Evolutionary conservation across 1,140 invertebrate species (phyloP), one percentile per base, ranked within the genome.

Genomic region (Latrodectus geometricus): DNA sequence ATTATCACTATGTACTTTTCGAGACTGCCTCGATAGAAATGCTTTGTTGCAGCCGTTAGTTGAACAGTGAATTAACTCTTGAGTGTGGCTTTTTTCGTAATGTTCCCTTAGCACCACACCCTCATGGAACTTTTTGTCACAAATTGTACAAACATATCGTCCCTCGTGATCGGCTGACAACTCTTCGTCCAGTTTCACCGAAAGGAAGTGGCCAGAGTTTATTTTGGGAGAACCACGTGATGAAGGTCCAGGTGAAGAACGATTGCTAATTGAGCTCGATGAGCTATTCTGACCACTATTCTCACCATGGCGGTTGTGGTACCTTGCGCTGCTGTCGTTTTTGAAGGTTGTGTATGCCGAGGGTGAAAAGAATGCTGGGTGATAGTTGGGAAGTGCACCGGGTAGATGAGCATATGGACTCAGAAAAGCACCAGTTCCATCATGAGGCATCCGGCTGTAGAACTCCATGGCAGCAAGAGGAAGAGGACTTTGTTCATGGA

Each of bases 401-500:
- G 83, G 83, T 9, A 81, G n/a, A 49, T 88, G 77, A 15, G 87
- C 35, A 15, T 77, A 88, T 4, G 92, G 88, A 0, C 90, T 90
- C 21, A 90, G 88, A 72, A 91, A 90, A 48, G 77, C 69, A 88
- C 88, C 68, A 72, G 87, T 66, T 9, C 79, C 79, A 17, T 76
- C 78, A 17, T 72, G 48, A 8, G 78, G 66, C 92, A 92, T 78
- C 93, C 92, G 79, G 92, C 90, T 92, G 87, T 78, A 78, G 77
- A 89, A 89, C 9, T 88, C 76, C 11, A 94, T 93, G n/a, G 65
- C 79, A 78, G 90, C 92, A 80, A 93, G 92, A 0, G 93, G 92
- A 9, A 93, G 90, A 12, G 92, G 91, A 54, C 92, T 91, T 50
- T 94, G 93, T 7, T 96, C 95, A 90, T 96, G 97, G 11, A 97